Percentiles rank a stretch among this genome's conserved stretches.
Evolutionary conservation across 1,140 invertebrate species (phyloP).

Genomic region (Micrasema longulum): DNA sequence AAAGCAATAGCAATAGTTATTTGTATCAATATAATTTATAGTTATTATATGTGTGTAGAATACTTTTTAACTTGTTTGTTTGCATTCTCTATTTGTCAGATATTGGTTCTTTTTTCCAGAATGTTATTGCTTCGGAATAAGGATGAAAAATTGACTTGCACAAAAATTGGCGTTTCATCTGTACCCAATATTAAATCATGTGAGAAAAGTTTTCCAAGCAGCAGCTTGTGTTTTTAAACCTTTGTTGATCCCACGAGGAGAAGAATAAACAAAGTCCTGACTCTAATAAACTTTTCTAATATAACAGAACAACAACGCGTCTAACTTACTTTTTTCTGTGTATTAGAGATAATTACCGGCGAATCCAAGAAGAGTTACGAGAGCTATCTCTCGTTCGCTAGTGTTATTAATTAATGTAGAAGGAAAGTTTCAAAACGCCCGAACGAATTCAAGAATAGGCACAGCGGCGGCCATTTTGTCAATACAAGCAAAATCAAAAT

Average conservation of each 20-base stretch:
- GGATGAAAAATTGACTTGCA: too few species aligned
- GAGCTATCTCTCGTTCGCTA: conserved; percentile 6
- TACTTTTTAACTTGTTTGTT: too few species aligned
- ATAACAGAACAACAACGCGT: conserved; percentile 26
- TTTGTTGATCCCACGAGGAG: conserved; percentile 19
- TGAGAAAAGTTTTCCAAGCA: conserved; percentile 18
- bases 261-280: conserved; percentile 11
- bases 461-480: conserved; percentile 16
- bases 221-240: conserved; percentile 29
- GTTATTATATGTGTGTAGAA: too few species aligned
- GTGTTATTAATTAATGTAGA: conserved; percentile 16
- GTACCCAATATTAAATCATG: too few species aligned
- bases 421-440: conserved; percentile 4
- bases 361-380: conserved; percentile 13
- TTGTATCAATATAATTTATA: too few species aligned
- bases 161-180: too few species aligned
- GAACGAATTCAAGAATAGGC: not conserved
- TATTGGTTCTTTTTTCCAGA: too few species aligned
- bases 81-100: too few species aligned
- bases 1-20: too few species aligned
- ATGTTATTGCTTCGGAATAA: too few species aligned
- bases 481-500: conserved; percentile 5
- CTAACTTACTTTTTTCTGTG: conserved; percentile 17
- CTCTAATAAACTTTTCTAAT: conserved; percentile 34
- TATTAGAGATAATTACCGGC: conserved; percentile 35